Conservation (phyloP, 2,797 vertebrate species). For the Molothrus aeneus region DNA sequence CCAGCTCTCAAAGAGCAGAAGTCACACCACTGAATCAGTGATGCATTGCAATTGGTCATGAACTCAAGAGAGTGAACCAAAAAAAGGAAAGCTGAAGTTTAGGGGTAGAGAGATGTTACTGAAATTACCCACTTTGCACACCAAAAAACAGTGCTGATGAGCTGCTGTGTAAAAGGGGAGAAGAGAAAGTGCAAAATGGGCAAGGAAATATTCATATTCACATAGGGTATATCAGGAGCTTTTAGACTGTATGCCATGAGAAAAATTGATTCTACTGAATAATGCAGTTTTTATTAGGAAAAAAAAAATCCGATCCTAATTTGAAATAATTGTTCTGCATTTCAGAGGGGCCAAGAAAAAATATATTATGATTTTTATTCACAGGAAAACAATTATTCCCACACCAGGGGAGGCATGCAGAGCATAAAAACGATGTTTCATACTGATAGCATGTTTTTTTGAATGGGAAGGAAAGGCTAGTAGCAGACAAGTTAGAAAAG, state of each 20-base stretch:
- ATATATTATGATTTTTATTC: neutral
- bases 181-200: neutral
- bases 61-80: neutral
- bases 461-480: neutral
- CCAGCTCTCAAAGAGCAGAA: neutral
- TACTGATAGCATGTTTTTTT: neutral
- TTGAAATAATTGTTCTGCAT: neutral
- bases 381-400: neutral
- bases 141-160: neutral
- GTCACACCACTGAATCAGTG: neutral
- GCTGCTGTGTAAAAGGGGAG: neutral
- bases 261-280: neutral
- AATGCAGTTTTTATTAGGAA: neutral
- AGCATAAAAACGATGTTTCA: neutral
- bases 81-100: neutral
- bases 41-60: neutral
- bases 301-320: neutral
- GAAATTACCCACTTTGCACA: neutral
- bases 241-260: neutral
- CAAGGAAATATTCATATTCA: neutral
- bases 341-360: neutral
- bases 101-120: neutral
- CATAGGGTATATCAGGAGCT: neutral
- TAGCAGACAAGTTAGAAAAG: neutral
- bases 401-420: neutral